Evolutionary conservation across 2,797 vertebrate species (phyloP).

Genomic region (Crenuchus spilurus): DNA sequence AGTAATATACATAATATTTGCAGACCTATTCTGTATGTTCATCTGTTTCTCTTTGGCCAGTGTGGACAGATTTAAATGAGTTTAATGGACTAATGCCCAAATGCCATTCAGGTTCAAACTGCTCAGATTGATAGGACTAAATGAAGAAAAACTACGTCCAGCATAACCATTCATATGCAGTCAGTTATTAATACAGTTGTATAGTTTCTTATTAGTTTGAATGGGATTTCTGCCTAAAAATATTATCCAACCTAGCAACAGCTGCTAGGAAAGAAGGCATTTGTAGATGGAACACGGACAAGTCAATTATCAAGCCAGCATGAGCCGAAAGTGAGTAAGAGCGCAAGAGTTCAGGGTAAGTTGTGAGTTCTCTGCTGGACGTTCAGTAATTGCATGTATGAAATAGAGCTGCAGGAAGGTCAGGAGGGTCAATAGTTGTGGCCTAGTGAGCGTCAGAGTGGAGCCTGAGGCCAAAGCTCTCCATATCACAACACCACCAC

Average conservation of each 20-base stretch:
- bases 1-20: too few species aligned
- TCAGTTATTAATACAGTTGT: too few species aligned
- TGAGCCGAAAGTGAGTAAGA: not conserved
- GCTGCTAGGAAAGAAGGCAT: not conserved
- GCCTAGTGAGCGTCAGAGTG: slow-evolving; percentile 71
- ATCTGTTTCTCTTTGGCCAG: too few species aligned
- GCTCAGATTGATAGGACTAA: too few species aligned
- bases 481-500: slow-evolving; percentile 79
- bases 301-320: not conserved
- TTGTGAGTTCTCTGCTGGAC: not conserved
- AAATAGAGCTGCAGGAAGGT: slow-evolving; percentile 72
- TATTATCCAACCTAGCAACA: not conserved
- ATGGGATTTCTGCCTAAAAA: not conserved
- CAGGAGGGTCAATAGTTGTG: slow-evolving; percentile 78
- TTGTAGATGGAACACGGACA: not conserved
- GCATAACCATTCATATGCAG: too few species aligned
- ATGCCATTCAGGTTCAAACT: too few species aligned
- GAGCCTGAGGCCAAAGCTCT: slow-evolving; percentile 72
- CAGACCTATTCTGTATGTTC: too few species aligned
- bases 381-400: slow-evolving; percentile 38
- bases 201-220: not conserved
- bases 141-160: too few species aligned
- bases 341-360: not conserved
- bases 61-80: too few species aligned
- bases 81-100: too few species aligned